phyloP scores from a whole-genome alignment of 2,797 vertebrate species.

The Apodemus agrarius region DNA sequence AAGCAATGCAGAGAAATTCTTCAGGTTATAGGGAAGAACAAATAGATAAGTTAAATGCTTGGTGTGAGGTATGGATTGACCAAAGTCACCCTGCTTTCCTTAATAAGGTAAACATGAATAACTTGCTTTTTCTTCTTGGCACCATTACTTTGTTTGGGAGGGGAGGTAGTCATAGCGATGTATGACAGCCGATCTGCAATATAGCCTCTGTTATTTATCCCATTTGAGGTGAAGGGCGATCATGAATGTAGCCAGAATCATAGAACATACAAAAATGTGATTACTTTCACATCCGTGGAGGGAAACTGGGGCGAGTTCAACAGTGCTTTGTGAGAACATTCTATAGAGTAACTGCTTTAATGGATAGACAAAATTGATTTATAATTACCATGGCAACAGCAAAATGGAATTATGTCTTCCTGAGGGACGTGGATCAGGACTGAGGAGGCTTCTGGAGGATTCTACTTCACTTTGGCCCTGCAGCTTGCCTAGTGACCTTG shows the following conservation, averaged over 20 bases:
- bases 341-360: conserved; percentile 64
- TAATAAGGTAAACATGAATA: conserved; percentile 18
- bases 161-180: conserved; percentile 53
- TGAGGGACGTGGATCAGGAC: background rate
- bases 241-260: conserved; percentile 31
- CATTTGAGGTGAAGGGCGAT: conserved; percentile 64
- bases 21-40: conserved; percentile 37
- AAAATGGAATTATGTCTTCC: conserved; percentile 52
- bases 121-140: conserved; percentile 37
- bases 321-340: conserved; percentile 63
- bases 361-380: conserved; percentile 65
- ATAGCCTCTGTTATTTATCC: conserved; percentile 42
- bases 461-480: background rate
- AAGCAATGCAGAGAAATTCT: conserved; percentile 45
- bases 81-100: conserved; percentile 30
- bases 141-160: conserved; percentile 60
- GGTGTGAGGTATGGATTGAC: background rate
- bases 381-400: conserved; percentile 77
- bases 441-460: conserved; percentile 23
- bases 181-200: background rate
- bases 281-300: conserved; percentile 51
- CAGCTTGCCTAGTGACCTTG: conserved; percentile 4
- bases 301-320: conserved; percentile 50
- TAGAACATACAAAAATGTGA: conserved; percentile 62
- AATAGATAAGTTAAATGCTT: background rate